Evolutionary conservation across 1,140 invertebrate species (phyloP).

Genomic region (Colletes latitarsis): DNA sequence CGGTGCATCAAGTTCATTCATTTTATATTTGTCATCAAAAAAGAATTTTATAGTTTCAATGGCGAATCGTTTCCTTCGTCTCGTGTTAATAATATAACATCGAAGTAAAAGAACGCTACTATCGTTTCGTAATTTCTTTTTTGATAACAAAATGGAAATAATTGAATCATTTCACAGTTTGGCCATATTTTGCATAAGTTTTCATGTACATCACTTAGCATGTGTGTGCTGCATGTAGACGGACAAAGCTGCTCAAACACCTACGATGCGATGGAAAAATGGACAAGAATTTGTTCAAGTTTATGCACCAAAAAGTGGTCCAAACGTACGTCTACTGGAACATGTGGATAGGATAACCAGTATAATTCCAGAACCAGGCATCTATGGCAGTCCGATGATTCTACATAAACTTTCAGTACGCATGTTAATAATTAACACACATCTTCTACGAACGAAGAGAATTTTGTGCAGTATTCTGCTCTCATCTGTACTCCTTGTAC

Average conservation of each 20-base stretch:
- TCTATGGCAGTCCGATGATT: slow-evolving; percentile 72
- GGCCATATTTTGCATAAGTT: slow-evolving; percentile 56
- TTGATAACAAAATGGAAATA: slow-evolving; percentile 35
- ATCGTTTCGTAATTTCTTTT: slow-evolving; percentile 1
- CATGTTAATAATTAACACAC: slow-evolving; percentile 76
- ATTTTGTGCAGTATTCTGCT: background rate
- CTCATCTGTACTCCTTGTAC: background rate
- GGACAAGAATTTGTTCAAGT: slow-evolving; percentile 78
- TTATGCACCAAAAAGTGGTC: slow-evolving; percentile 74
- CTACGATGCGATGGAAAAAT: slow-evolving; percentile 76
- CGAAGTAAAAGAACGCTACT: background rate
- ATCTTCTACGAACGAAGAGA: slow-evolving; percentile 21
- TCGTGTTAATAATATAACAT: too few species aligned
- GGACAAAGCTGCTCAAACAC: slow-evolving; percentile 71
- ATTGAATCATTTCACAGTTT: slow-evolving; percentile 46
- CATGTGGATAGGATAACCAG: slow-evolving; percentile 75
- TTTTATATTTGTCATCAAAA: slow-evolving; percentile 39
- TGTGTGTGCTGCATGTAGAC: slow-evolving; percentile 81
- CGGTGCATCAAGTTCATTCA: slow-evolving; percentile 10
- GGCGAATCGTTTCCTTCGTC: background rate
- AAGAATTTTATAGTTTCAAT: background rate
- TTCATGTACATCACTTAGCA: slow-evolving; percentile 78
- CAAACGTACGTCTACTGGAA: slow-evolving; percentile 76
- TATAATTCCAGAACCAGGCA: slow-evolving; percentile 73
- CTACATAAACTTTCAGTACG: slow-evolving; percentile 77